These are phyloP conservation scores for Eupithecia centaureata DNA, from an alignment of 2,888 invertebrate species.

Conservation along the genomic window DNA sequence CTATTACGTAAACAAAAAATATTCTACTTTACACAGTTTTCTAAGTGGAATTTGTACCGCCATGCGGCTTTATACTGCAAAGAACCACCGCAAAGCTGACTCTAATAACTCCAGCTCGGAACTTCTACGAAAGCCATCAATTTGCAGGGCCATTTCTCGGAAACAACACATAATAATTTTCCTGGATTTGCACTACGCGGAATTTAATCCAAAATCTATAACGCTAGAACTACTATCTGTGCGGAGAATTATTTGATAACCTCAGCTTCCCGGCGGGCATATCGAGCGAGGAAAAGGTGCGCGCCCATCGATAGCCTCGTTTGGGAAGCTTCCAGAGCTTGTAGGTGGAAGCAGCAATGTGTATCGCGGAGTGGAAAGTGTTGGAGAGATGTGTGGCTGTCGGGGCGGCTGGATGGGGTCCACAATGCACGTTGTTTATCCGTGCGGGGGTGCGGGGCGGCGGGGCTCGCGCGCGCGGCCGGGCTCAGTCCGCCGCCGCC, in stretches of 20 bases:
- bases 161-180: slow-evolving; percentile 49
- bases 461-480: slow-evolving; percentile 70
- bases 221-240: slow-evolving; percentile 71
- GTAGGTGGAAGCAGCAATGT: slow-evolving; percentile 45
- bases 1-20: slow-evolving; percentile 25
- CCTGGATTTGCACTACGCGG: slow-evolving; percentile 61
- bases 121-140: slow-evolving; percentile 30
- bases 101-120: slow-evolving; percentile 18
- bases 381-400: slow-evolving; percentile 59
- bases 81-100: slow-evolving; percentile 3
- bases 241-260: slow-evolving; percentile 71
- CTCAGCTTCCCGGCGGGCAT: slow-evolving; percentile 51
- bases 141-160: slow-evolving; percentile 31
- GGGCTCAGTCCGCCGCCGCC: slow-evolving; percentile 77
- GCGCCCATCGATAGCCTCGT: slow-evolving; percentile 47
- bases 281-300: slow-evolving; percentile 39
- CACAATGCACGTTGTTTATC: slow-evolving; percentile 84
- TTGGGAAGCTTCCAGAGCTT: background rate
- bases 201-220: slow-evolving; percentile 78
- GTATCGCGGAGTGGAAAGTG: slow-evolving; percentile 33
- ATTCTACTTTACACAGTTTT: slow-evolving; percentile 11
- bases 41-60: slow-evolving; percentile 1
- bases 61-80: slow-evolving; percentile 15
- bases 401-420: slow-evolving; percentile 74
- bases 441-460: slow-evolving; percentile 64